A percentile compares a stretch with the other conserved stretches of the same genome.
Conservation (phyloP, 2,888 invertebrate species). For the Drosophila planitibia region DNA sequence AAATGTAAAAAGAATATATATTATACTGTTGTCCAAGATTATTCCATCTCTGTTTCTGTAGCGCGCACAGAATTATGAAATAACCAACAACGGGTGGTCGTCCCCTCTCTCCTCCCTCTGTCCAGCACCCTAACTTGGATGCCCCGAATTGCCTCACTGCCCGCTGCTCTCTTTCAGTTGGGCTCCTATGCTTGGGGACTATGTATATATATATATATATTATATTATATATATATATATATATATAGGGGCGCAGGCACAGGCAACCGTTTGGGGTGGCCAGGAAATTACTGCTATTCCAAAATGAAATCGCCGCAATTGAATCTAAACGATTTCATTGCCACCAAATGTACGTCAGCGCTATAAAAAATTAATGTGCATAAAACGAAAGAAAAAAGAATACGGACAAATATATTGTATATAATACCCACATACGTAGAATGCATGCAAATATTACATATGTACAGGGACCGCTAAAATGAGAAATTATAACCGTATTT, state of each 20-base stretch:
- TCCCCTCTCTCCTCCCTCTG: constrained; percentile 17
- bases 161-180: constrained; percentile 12
- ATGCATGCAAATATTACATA: constrained; percentile 20
- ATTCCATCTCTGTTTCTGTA: constrained; percentile 38
- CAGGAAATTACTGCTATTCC: constrained; percentile 77
- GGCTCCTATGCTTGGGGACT: constrained; percentile 33
- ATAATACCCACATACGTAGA: constrained; percentile 15
- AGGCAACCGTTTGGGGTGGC: constrained; percentile 48
- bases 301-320: constrained; percentile 79
- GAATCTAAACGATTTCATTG: constrained; percentile 80
- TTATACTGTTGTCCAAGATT: constrained; percentile 56
- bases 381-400: constrained; percentile 20
- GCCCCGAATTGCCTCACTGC: constrained; percentile 13
- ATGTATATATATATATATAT: constrained; percentile 17
- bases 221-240: constrained; percentile 10
- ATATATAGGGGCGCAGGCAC: constrained; percentile 8
- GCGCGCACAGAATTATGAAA: constrained; percentile 66
- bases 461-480: constrained; percentile 1
- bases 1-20: constrained; percentile 51
- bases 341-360: constrained; percentile 70
- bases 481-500: not conserved
- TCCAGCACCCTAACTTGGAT: constrained; percentile 12
- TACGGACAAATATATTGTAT: constrained; percentile 26
- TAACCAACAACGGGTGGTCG: constrained; percentile 61
- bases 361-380: constrained; percentile 47